phyloP scores from a whole-genome alignment of 2,113 vertebrate genomes.

The Tamias sibiricus region DNA sequence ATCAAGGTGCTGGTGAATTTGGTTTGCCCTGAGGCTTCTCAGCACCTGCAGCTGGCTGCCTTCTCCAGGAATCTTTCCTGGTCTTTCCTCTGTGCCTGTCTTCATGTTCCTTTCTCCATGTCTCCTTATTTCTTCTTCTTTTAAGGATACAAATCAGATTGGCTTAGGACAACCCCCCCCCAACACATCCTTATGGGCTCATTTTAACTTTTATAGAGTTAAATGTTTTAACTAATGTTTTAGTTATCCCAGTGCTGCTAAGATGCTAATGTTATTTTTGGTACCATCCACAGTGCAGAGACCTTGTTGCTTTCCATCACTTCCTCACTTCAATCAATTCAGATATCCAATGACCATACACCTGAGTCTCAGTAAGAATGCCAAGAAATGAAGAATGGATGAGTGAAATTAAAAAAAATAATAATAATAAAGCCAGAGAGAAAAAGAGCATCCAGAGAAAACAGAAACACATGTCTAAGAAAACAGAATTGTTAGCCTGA shows the following conservation, averaged over 20 bases:
- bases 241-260: no score
- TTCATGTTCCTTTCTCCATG: not conserved
- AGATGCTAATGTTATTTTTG: no score
- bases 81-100: not conserved
- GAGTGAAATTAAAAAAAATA: not conserved
- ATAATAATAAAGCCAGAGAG: not conserved
- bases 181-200: not conserved
- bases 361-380: not conserved
- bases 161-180: not conserved
- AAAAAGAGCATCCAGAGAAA: not conserved
- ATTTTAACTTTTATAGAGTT: not conserved
- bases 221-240: no score
- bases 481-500: not conserved
- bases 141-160: not conserved
- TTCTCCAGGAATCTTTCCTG: not conserved
- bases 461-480: not conserved
- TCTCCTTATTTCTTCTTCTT: conserved; percentile 16
- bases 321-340: not conserved
- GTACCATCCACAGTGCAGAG: not conserved
- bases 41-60: not conserved
- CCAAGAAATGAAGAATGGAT: not conserved
- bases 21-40: not conserved
- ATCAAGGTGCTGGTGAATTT: not conserved
- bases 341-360: not conserved
- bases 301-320: not conserved